Evolutionary conservation across 2,888 invertebrate genomes (phyloP).

Genomic region (Drosophila paranaensis): DNA sequence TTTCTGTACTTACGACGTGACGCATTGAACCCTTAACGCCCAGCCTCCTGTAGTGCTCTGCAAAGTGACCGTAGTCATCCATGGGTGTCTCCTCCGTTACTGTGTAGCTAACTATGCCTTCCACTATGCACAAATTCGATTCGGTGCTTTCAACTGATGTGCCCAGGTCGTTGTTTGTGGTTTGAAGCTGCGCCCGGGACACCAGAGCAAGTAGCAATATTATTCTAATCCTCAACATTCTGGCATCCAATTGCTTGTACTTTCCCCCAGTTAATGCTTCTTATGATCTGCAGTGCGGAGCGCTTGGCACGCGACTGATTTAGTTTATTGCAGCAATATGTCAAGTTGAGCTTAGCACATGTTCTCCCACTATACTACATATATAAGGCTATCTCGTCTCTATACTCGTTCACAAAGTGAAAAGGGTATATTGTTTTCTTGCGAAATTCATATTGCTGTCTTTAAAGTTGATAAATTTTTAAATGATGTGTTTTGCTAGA

Average conservation of each 20-base stretch:
- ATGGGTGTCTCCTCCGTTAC: background rate
- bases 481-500: no score
- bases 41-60: background rate
- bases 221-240: background rate
- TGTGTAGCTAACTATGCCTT: background rate
- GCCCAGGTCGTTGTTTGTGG: background rate
- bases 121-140: background rate
- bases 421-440: background rate
- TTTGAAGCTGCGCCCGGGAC: background rate
- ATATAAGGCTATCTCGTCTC: background rate
- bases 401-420: background rate
- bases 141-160: background rate
- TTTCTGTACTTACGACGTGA: background rate
- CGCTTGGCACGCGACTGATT: background rate
- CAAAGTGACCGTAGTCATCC: background rate
- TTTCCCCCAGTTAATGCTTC: background rate
- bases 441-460: no score
- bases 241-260: background rate
- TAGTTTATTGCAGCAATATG: background rate
- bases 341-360: background rate
- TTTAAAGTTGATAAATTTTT: no score
- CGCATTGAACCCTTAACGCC: background rate
- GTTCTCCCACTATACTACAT: background rate
- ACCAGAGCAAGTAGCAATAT: background rate
- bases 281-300: background rate